These are phyloP conservation scores for Ammodramus savannarum DNA, from an alignment of 2,113 vertebrate genomes.

Conservation along the genomic window DNA sequence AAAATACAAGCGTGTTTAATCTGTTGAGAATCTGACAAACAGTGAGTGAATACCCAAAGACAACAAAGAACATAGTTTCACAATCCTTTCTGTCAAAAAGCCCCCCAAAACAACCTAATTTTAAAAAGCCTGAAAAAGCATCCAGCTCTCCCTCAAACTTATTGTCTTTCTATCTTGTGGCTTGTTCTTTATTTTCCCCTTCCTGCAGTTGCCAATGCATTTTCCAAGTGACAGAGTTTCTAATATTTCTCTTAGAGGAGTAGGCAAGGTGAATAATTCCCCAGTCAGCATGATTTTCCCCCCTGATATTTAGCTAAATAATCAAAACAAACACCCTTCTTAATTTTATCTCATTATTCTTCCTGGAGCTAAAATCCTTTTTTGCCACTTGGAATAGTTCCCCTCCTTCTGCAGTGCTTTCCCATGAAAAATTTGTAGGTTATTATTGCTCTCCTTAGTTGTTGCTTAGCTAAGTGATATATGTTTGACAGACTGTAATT, in stretches of 20 bases:
- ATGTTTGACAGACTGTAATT: constrained; percentile 55
- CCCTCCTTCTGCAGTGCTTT: not conserved
- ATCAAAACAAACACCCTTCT: not conserved
- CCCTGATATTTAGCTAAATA: not conserved
- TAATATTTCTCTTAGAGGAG: not conserved
- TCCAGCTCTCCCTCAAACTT: not conserved
- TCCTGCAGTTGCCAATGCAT: not conserved
- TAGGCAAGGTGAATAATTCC: constrained; percentile 8
- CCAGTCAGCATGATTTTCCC: not conserved
- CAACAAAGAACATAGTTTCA: not conserved
- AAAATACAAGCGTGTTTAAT: not conserved
- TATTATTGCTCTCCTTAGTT: constrained; percentile 51
- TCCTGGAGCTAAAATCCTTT: not conserved
- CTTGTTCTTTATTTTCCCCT: not conserved
- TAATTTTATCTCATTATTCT: constrained; percentile 38
- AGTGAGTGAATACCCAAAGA: not conserved
- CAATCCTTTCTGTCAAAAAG: not conserved
- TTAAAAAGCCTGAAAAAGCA: not conserved
- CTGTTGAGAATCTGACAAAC: not conserved
- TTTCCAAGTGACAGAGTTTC: not conserved
- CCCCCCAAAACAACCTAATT: not conserved
- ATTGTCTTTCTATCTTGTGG: not conserved
- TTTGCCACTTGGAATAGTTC: constrained; percentile 1
- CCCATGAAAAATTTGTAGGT: constrained; percentile 4
- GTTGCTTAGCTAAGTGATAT: constrained; percentile 59